Percentiles rank a stretch among this genome's conserved stretches.
These are phyloP conservation scores for Acridotheres tristis DNA, from an alignment of 2,797 vertebrate genomes.

Conservation along the genomic window DNA sequence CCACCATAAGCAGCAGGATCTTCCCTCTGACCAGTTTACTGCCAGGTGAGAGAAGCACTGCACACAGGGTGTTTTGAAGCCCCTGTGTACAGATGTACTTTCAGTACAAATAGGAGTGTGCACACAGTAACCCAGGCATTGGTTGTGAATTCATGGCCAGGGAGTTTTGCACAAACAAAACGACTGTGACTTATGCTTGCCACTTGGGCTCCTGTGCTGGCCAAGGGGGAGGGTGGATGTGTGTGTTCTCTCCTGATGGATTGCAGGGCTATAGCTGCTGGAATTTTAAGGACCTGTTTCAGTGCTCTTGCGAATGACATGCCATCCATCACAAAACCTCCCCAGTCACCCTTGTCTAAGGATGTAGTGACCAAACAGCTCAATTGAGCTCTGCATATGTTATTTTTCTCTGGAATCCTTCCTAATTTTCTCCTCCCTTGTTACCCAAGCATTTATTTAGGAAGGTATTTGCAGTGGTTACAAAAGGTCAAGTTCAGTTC, in stretches of 20 bases:
- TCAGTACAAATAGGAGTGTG: neutral
- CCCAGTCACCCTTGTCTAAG: neutral
- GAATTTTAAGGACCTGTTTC: slow-evolving; percentile 59
- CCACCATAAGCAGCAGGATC: neutral
- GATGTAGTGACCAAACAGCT: neutral
- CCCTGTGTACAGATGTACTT: neutral
- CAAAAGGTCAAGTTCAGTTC: neutral
- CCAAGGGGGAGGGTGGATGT: slow-evolving; percentile 50
- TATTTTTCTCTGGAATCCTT: neutral
- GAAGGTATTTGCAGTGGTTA: neutral
- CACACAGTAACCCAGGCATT: neutral
- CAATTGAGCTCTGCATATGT: neutral
- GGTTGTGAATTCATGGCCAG: slow-evolving; percentile 10
- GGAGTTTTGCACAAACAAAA: slow-evolving; percentile 59
- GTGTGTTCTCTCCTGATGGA: slow-evolving; percentile 59
- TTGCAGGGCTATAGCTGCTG: slow-evolving; percentile 58
- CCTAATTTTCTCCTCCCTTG: neutral
- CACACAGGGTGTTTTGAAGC: neutral
- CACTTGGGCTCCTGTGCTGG: slow-evolving; percentile 35
- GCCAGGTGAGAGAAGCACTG: neutral
- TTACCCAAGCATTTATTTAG: neutral
- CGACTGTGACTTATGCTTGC: slow-evolving; percentile 60
- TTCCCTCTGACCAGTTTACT: neutral
- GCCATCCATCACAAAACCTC: slow-evolving; percentile 25
- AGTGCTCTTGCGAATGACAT: slow-evolving; percentile 9